phyloP scores from a whole-genome alignment of 2,888 invertebrate genomes.

The Parnassius orleans region DNA sequence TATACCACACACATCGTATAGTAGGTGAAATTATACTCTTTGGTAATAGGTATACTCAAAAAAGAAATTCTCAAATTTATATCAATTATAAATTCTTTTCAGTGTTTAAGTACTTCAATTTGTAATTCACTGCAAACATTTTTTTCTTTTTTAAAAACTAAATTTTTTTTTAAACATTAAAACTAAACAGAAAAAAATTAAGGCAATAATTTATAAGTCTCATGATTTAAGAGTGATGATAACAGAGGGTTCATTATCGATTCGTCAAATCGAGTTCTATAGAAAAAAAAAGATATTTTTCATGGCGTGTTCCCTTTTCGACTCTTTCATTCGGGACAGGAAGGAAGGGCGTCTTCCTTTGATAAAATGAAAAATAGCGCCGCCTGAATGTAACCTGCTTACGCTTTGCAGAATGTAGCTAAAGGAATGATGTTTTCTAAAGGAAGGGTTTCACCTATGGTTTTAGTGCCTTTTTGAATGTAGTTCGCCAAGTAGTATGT shows the following conservation, averaged over 20 bases:
- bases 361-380: slow-evolving; percentile 76
- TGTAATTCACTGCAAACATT: too few relatives aligned
- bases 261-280: slow-evolving; percentile 51
- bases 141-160: too few relatives aligned
- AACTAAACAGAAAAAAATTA: slow-evolving; percentile 1
- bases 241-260: slow-evolving; percentile 34
- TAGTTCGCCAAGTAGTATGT: background rate
- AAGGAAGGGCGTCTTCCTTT: slow-evolving; percentile 71
- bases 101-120: too few relatives aligned
- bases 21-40: too few relatives aligned
- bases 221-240: slow-evolving; percentile 17
- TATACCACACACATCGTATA: too few relatives aligned
- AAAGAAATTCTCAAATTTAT: too few relatives aligned
- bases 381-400: slow-evolving; percentile 58
- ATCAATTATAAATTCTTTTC: too few relatives aligned
- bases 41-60: too few relatives aligned
- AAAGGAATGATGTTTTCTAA: slow-evolving; percentile 46
- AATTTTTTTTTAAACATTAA: too few relatives aligned
- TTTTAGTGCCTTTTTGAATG: slow-evolving; percentile 12
- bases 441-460: slow-evolving; percentile 35
- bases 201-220: slow-evolving; percentile 9
- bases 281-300: slow-evolving; percentile 50
- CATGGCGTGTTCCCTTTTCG: slow-evolving; percentile 61
- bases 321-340: slow-evolving; percentile 64
- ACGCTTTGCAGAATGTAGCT: slow-evolving; percentile 47